These are phyloP conservation scores for Microcebus lehilahytsara DNA, from an alignment of 2,113 vertebrate species.

Conservation along the genomic window DNA sequence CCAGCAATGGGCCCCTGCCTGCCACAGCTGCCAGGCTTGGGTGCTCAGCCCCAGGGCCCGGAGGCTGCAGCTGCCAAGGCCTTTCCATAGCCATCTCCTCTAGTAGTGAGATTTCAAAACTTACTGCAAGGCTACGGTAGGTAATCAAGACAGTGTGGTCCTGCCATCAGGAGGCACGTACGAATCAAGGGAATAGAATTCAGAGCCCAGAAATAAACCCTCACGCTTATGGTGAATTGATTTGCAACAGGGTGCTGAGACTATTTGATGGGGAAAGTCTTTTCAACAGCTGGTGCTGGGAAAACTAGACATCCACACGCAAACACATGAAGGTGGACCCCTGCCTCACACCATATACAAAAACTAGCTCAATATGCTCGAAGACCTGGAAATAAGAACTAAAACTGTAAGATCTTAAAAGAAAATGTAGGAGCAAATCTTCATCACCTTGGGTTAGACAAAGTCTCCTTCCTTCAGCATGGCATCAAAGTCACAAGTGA, in stretches of 20 bases:
- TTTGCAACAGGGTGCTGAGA: background rate
- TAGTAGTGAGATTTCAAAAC: background rate
- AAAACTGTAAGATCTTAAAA: background rate
- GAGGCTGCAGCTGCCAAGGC: background rate
- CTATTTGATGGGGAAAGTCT: fast-evolving
- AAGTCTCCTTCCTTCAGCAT: background rate
- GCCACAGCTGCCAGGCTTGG: background rate
- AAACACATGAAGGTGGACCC: no score
- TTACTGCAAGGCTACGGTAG: background rate
- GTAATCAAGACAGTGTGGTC: background rate
- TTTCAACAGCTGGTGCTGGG: background rate
- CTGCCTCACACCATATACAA: background rate
- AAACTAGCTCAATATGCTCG: background rate
- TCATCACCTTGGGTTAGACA: background rate
- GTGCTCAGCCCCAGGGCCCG: fast-evolving
- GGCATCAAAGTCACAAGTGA: no score
- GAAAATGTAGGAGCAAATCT: background rate
- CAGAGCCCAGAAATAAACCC: background rate
- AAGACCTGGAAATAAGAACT: no score
- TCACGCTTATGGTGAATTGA: fast-evolving
- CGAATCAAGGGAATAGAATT: background rate
- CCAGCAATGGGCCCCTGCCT: fast-evolving
- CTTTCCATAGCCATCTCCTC: background rate
- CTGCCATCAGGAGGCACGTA: fast-evolving
- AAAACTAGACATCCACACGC: background rate